Evolutionary conservation across 64 coral and sea anemone genomes (phyloP), one percentile per base, ranked within the genome.

Genomic region (Trachythela sp.): DNA sequence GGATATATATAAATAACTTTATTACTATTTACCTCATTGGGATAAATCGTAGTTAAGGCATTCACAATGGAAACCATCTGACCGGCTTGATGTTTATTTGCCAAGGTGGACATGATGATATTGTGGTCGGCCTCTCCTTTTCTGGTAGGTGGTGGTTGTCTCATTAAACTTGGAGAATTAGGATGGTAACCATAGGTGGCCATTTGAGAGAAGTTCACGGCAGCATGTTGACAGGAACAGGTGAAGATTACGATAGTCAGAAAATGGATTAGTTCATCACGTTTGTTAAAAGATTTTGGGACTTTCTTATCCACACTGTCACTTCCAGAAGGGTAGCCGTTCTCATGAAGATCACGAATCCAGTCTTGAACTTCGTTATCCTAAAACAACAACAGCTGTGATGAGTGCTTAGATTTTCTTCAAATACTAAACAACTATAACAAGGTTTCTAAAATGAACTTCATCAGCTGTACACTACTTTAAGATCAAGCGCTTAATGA

Each of bases 361-460:
- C 88, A 93, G 36, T 87, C 64, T 80, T 93, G 92, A 40, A 93
- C 51, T 36, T 93, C 92, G 38, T 38, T 5, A 39, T 93, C 92
- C 48, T 77, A 42, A n/a, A 39, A 80, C 75, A 64, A 20, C 7
- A 20, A 64, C 20, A 64, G 15, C 24, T 59, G 15, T 22, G 14
- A 59, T 59, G 15, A 45, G 11, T 45, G n/a, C n/a, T n/a, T n/a
- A 45, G 4, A 45, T 11, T 45, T 45, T 45, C 11, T n/a, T n/a
- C n/a, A n/a, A n/a, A n/a, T n/a, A n/a, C n/a, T n/a, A n/a, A n/a
- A n/a, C n/a, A n/a, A n/a, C n/a, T n/a, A n/a, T n/a, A n/a, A n/a
- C n/a, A n/a, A n/a, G n/a, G n/a, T n/a, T n/a, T n/a, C n/a, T n/a
- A n/a, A n/a, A n/a, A n/a, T n/a, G n/a, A n/a, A n/a, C n/a, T n/a